These are phyloP conservation scores for Megalurothrips usitatus DNA, from an alignment of 2,888 invertebrate species.

Conservation along the genomic window DNA sequence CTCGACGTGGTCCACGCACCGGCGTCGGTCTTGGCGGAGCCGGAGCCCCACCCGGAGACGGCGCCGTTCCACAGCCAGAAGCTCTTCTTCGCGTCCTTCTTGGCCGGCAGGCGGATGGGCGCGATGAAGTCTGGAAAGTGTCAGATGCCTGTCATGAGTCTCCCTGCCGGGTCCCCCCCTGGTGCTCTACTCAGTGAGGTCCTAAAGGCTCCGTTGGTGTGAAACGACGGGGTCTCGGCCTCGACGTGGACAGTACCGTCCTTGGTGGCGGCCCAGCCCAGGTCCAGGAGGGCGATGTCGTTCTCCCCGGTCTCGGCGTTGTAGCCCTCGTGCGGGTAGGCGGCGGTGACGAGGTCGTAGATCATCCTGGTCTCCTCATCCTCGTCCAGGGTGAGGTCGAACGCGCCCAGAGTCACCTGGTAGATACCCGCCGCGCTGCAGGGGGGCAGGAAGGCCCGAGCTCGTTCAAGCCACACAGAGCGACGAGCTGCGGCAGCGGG, in stretches of 20 bases:
- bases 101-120: not conserved
- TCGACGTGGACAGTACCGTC: conserved; percentile 40
- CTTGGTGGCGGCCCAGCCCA: conserved; percentile 41
- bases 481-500: not conserved
- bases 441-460: not conserved
- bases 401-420: not conserved
- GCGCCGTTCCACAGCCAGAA: not conserved
- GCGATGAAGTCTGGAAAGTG: not conserved
- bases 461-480: not conserved
- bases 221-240: too few relatives aligned
- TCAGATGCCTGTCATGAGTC: too few relatives aligned
- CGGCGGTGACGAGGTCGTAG: not conserved
- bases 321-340: conserved; percentile 39
- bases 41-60: not conserved
- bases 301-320: conserved; percentile 41
- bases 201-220: too few relatives aligned
- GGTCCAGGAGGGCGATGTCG: conserved; percentile 46
- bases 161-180: too few relatives aligned
- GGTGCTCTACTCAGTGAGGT: too few relatives aligned
- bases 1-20: too few relatives aligned
- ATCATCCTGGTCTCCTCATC: not conserved
- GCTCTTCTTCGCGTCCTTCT: not conserved
- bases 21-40: too few relatives aligned
- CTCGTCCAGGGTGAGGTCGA: not conserved
- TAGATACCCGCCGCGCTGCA: not conserved